A percentile compares a stretch with the other conserved stretches of the same genome.
phyloP scores from a whole-genome alignment of 2,797 vertebrate genomes.

The Poeciliopsis infans region DNA sequence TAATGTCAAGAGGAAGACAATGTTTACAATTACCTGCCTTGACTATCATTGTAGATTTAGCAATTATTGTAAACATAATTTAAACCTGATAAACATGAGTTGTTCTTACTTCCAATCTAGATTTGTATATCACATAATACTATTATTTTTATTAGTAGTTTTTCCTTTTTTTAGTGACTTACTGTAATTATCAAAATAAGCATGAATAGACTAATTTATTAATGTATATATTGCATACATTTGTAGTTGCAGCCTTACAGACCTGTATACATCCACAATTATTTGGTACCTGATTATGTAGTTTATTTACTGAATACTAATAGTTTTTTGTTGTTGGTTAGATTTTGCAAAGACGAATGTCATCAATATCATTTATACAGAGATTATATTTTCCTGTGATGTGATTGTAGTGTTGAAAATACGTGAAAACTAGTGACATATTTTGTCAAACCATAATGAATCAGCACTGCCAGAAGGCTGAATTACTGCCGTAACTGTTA shows the following conservation, averaged over 20 bases:
- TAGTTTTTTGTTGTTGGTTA: slow-evolving; percentile 48
- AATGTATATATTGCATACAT: slow-evolving; percentile 37
- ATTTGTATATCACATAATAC: slow-evolving; percentile 35
- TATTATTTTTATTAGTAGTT: slow-evolving; percentile 32
- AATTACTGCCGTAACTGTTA: slow-evolving; percentile 67
- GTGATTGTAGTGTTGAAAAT: slow-evolving; percentile 33
- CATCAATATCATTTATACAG: slow-evolving; percentile 50
- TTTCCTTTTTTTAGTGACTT: slow-evolving; percentile 55
- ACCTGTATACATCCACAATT: slow-evolving; percentile 53
- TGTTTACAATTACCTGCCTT: slow-evolving; percentile 55
- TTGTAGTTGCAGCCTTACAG: slow-evolving; percentile 40
- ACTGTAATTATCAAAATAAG: slow-evolving; percentile 52
- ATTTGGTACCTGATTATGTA: slow-evolving; percentile 37
- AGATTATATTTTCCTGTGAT: slow-evolving; percentile 50
- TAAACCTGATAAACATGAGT: slow-evolving; percentile 33
- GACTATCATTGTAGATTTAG: slow-evolving; percentile 27
- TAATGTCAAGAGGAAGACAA: slow-evolving; percentile 40
- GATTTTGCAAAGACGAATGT: slow-evolving; percentile 45
- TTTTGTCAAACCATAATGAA: slow-evolving; percentile 48
- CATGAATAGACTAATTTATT: slow-evolving; percentile 31
- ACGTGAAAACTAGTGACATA: slow-evolving; percentile 28
- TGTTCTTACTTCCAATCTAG: slow-evolving; percentile 38
- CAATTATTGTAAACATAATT: slow-evolving; percentile 30
- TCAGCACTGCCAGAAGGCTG: slow-evolving; percentile 72
- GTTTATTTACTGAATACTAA: slow-evolving; percentile 48